Evolutionary conservation across 1,140 invertebrate genomes (phyloP).

Genomic region (Pinna nobilis): DNA sequence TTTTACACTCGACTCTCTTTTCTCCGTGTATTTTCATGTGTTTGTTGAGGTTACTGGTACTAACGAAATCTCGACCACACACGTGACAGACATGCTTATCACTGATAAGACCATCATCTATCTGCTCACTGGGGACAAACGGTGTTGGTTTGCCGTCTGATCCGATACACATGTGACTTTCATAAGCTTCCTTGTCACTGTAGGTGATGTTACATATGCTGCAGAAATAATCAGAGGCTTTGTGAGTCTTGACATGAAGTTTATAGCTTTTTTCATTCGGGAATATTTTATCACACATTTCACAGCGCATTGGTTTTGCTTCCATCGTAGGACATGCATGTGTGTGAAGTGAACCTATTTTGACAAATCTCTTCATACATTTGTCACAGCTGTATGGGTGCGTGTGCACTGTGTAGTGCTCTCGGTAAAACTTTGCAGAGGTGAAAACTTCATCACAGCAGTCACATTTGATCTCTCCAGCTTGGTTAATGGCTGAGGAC

Average conservation of each 20-base stretch:
- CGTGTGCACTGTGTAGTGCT: slow-evolving; percentile 73
- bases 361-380: slow-evolving; percentile 71
- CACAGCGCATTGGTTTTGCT: slow-evolving; percentile 44
- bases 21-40: slow-evolving; percentile 74
- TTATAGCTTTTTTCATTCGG: slow-evolving; percentile 53
- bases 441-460: slow-evolving; percentile 59
- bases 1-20: slow-evolving; percentile 73
- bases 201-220: slow-evolving; percentile 30
- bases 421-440: slow-evolving; percentile 58
- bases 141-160: not conserved
- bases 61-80: slow-evolving; percentile 68
- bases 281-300: slow-evolving; percentile 59
- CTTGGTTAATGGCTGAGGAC: slow-evolving; percentile 44
- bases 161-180: slow-evolving; percentile 35
- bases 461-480: slow-evolving; percentile 56
- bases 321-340: slow-evolving; percentile 61
- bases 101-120: not conserved
- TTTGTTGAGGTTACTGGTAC: slow-evolving; percentile 72
- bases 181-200: slow-evolving; percentile 20
- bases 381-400: slow-evolving; percentile 72
- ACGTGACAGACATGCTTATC: slow-evolving; percentile 62
- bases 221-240: slow-evolving; percentile 43
- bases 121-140: not conserved
- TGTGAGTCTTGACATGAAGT: slow-evolving; percentile 55
- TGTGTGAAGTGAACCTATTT: slow-evolving; percentile 61